These are phyloP conservation scores for Micronycteris hirsuta DNA, from an alignment of 2,113 vertebrate genomes.

Conservation along the genomic window DNA sequence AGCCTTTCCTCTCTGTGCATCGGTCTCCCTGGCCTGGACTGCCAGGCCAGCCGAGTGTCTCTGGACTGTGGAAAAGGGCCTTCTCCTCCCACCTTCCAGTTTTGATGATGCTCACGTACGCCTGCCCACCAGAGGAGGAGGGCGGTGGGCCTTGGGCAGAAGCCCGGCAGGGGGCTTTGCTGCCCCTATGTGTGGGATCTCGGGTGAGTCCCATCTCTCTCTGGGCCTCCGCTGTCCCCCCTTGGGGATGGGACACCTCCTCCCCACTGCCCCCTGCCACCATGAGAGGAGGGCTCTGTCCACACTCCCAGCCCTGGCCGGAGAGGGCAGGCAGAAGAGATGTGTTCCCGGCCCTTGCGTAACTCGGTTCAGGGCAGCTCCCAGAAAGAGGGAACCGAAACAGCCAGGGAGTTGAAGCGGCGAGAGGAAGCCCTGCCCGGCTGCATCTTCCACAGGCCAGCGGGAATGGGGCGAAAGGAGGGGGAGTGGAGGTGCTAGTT, in stretches of 20 bases:
- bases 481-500: neutral
- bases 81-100: neutral
- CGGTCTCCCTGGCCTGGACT: neutral
- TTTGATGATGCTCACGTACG: neutral
- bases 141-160: neutral
- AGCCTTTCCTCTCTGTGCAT: neutral
- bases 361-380: neutral
- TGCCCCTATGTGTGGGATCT: neutral
- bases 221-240: neutral
- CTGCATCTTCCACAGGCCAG: neutral
- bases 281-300: neutral
- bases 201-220: neutral
- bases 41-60: neutral
- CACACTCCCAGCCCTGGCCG: neutral
- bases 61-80: neutral
- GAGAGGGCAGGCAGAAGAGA: neutral
- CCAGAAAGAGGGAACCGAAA: conserved; percentile 34
- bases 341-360: too few species aligned
- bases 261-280: neutral
- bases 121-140: neutral
- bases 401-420: neutral
- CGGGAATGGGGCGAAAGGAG: neutral
- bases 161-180: neutral
- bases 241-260: neutral
- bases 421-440: neutral